Conservation (phyloP, 1,140 invertebrate genomes). For the Apocrypta bakeri region DNA sequence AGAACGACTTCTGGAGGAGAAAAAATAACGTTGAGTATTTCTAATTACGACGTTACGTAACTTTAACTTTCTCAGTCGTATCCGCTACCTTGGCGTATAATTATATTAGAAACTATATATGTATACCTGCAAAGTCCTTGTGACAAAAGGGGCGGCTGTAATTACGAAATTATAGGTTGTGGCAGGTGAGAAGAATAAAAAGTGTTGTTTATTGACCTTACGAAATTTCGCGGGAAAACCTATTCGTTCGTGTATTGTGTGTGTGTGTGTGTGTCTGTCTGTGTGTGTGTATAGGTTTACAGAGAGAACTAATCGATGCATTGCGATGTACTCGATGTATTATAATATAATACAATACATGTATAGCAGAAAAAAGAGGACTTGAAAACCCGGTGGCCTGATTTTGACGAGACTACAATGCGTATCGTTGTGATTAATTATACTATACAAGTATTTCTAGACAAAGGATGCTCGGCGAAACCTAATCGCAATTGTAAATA, state of each 20-base stretch:
- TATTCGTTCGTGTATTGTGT: too few relatives aligned
- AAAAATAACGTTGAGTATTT: background rate
- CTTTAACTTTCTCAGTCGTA: background rate
- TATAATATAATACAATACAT: too few relatives aligned
- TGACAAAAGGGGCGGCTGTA: background rate
- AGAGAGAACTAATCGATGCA: too few relatives aligned
- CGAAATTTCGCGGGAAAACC: background rate
- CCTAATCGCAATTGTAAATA: too few relatives aligned
- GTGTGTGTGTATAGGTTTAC: too few relatives aligned
- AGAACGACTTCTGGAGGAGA: background rate
- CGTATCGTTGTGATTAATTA: background rate
- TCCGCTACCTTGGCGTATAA: background rate
- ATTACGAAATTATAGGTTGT: background rate
- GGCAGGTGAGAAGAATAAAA: background rate
- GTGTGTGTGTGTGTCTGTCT: too few relatives aligned
- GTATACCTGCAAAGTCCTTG: background rate
- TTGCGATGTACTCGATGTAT: too few relatives aligned
- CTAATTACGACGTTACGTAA: background rate
- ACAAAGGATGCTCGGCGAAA: background rate
- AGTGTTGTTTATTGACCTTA: background rate
- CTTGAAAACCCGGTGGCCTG: background rate
- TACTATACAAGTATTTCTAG: background rate
- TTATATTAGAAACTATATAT: background rate
- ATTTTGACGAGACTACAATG: background rate
- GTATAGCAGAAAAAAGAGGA: background rate